Evolutionary conservation across 2,113 vertebrate species (phyloP), one percentile per base, ranked within the genome.

Genomic region (Forbesichthys agassizii): DNA sequence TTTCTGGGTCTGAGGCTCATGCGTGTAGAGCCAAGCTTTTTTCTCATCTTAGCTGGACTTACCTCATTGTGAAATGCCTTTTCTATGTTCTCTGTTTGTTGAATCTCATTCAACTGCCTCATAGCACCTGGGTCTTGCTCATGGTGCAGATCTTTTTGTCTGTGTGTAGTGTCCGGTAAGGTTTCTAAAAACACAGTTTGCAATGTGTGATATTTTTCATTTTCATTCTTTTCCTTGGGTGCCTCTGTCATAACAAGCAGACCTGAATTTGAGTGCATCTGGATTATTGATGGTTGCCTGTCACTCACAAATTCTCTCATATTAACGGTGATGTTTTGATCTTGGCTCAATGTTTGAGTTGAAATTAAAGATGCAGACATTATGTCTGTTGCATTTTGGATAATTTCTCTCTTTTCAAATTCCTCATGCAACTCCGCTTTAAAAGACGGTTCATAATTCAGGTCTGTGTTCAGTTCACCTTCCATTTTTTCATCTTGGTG

Each of bases 11-110:
- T 16, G 0, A 82, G 68, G 66, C 42, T 87, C 64, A 7, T 89
- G 36, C 86, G 84, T 0, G 76, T 82, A 9, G 90, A 90, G 5
- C 88, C 88, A 81, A 91, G 60, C 62, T 85, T 89, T 69, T 78
- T 84, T 68, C 78, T 86, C 58, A 48, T 80, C 51, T 27, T 65
- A 13, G 61, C 11, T 0, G 51, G 64, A 66, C 61, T 71, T 9
- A 73, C 18, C 68, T 67, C 59, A 13, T 11, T 6, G n/a, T 61
- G 48, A 54, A 8, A 69, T 66, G 1, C 74, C 42, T 77, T 67
- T 70, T 20, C 60, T 12, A 9, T 11, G 0, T 42, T 9, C 12
- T 18, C 68, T 46, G 48, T 48, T 8, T 69, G 49, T 63, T 77
- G 48, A 33, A 4, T 14, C 20, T 16, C 14, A 16, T 4, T 8